Evolutionary conservation across 2,797 vertebrate genomes (phyloP).

Genomic region (Euphonia xanthogaster): DNA sequence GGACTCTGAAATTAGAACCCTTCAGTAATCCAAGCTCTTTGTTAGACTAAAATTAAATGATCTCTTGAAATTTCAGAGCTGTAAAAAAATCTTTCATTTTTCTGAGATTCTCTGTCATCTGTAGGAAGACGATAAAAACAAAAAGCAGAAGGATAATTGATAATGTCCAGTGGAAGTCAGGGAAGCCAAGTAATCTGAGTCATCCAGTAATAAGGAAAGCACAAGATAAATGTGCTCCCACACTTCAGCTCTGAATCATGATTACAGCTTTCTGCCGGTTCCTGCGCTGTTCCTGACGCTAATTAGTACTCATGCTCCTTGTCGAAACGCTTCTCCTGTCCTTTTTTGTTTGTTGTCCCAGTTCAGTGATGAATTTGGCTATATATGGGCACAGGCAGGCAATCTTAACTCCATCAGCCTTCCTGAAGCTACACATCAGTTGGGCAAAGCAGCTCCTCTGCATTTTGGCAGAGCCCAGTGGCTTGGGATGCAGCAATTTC

Average conservation of each 20-base stretch:
- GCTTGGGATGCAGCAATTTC: background rate
- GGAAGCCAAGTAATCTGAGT: slow-evolving; percentile 17
- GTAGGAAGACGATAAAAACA: background rate
- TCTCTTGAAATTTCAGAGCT: background rate
- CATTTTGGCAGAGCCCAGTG: background rate
- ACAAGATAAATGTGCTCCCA: slow-evolving; percentile 48
- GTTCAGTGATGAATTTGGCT: background rate
- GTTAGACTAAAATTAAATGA: background rate
- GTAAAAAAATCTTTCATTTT: background rate
- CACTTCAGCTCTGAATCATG: slow-evolving; percentile 38
- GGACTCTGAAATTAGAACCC: background rate
- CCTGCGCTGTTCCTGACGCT: background rate
- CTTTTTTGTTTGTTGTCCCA: background rate
- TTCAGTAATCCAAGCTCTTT: background rate
- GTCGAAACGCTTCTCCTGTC: background rate
- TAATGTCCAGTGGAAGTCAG: slow-evolving; percentile 29
- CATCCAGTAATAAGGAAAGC: slow-evolving; percentile 7
- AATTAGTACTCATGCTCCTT: slow-evolving; percentile 3
- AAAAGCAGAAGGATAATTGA: background rate
- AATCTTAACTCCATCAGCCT: background rate
- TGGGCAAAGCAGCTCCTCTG: background rate
- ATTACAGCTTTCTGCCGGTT: slow-evolving; percentile 37
- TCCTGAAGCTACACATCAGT: background rate
- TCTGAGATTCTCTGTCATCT: background rate
- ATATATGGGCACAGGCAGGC: background rate